Base-by-base conservation (phyloP, 2,113 vertebrate species). In the Fulmarus glacialis region DNA sequence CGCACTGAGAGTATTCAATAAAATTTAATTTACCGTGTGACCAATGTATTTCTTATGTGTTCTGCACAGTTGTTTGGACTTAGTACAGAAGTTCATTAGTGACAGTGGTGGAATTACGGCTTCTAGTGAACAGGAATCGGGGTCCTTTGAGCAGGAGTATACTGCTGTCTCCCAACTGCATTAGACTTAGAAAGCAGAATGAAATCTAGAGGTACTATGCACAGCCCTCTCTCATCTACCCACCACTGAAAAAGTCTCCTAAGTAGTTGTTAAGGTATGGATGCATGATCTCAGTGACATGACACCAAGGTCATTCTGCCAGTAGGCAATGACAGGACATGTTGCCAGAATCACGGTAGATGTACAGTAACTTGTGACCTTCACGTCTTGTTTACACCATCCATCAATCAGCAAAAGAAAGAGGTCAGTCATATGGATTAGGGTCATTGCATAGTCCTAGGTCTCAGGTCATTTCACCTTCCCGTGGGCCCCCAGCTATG, bases 81-180 rank as follows among this genome's bases (percentile, higher is more conserved):
- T 9, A 1, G 2, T 24, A 60, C 24, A 53, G 64, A 60, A 43
- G 53, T 50, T 92, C 29, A 16, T 23, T 47, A 23, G 26, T 38
- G 59, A 29, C 4, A 8, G 4, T 2, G 24, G 34, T 60, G 66
- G n/a, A 68, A 72, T 64, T 47, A 21, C 3, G 3, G 36, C 43
- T 64, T 34, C 38, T 8, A 18, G 26, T 1, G 3, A 78, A 17
- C 10, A 34, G 40, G 38, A 89, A 9, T 7, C 0, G 0, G 14
- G 58, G 42, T 34, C n/a, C 8, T 21, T 60, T 30, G 29, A 78
- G 60, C 23, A 58, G 45, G 40, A 62, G 15, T 8, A 23, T 3
- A 3, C 19, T 18, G 14, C 56, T 48, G 15, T 24, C 2, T 75
- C 24, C 24, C 43, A 50, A 4, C 3, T 60, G 26, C 36, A 19